Percentiles rank a stretch among this genome's conserved stretches.
phyloP scores from a whole-genome alignment of 2,113 vertebrate genomes.

The Ammodytes marinus region DNA sequence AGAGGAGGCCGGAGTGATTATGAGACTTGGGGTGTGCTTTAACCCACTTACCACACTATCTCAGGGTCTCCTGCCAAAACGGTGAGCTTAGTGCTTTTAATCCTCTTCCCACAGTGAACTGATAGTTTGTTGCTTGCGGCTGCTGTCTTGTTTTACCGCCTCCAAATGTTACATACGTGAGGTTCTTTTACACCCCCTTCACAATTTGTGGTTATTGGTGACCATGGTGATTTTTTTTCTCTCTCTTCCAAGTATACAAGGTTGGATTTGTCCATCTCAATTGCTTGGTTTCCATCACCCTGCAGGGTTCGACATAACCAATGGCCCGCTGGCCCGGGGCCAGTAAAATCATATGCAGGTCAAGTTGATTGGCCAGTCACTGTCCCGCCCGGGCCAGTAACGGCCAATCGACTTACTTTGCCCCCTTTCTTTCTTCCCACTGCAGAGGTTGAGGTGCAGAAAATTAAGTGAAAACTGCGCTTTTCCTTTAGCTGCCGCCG shows the following conservation, averaged over 20 bases:
- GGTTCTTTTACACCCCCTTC: neutral
- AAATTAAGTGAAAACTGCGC: no score
- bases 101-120: conserved; percentile 74
- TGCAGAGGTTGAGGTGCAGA: no score
- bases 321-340: no score
- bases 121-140: conserved; percentile 67
- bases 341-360: no score
- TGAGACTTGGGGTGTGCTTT: conserved; percentile 79
- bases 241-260: conserved; percentile 18
- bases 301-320: no score
- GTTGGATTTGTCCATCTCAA: conserved; percentile 17
- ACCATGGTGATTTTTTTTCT: conserved; percentile 32
- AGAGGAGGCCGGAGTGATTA: conserved; percentile 66
- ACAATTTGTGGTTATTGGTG: conserved; percentile 38
- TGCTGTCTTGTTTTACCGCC: conserved; percentile 55
- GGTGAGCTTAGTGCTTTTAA: conserved; percentile 82
- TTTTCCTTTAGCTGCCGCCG: no score
- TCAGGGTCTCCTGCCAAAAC: conserved; percentile 80
- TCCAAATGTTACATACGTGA: conserved; percentile 42
- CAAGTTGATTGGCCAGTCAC: no score
- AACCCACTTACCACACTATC: conserved; percentile 84
- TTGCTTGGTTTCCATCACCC: no score
- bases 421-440: no score
- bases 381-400: no score
- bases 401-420: no score